Evolutionary conservation across 2,797 vertebrate genomes (phyloP).

Genomic region (Peromyscus nudipes): DNA sequence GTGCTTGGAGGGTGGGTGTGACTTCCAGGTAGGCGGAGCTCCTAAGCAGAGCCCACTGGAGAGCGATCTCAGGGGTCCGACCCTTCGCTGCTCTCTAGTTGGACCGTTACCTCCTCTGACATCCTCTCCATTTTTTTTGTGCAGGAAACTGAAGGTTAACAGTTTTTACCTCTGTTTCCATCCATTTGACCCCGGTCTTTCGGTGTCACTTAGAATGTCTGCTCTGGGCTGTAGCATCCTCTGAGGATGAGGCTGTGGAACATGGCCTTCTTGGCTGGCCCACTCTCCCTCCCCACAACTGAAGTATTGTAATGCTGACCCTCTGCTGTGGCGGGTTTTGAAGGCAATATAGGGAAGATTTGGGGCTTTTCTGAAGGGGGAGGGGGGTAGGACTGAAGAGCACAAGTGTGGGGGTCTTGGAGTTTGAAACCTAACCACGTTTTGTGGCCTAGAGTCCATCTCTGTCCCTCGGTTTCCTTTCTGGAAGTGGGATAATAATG

Average conservation of each 20-base stretch:
- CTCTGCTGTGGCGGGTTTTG: background rate
- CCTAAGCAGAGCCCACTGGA: background rate
- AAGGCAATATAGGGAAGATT: background rate
- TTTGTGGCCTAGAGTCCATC: conserved; percentile 14
- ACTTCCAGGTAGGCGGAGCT: background rate
- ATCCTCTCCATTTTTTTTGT: background rate
- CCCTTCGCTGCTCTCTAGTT: background rate
- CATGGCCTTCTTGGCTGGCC: background rate
- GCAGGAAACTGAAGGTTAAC: conserved; percentile 27
- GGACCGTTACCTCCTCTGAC: background rate
- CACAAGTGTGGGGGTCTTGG: background rate
- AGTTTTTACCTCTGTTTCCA: background rate
- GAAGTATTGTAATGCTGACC: background rate
- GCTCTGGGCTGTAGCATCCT: background rate
- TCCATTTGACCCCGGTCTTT: background rate
- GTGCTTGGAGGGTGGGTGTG: background rate
- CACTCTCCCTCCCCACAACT: background rate
- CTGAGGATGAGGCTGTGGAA: background rate
- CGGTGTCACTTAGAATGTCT: background rate
- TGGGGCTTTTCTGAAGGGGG: background rate
- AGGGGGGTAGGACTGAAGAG: background rate
- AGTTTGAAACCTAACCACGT: background rate
- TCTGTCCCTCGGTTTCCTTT: conserved; percentile 58
- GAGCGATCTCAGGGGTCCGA: background rate
- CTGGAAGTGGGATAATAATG: conserved; percentile 73